A percentile compares a stretch with the other conserved stretches of the same genome.
Conservation (phyloP, 2,888 invertebrate genomes). For the Dynastes maya region DNA sequence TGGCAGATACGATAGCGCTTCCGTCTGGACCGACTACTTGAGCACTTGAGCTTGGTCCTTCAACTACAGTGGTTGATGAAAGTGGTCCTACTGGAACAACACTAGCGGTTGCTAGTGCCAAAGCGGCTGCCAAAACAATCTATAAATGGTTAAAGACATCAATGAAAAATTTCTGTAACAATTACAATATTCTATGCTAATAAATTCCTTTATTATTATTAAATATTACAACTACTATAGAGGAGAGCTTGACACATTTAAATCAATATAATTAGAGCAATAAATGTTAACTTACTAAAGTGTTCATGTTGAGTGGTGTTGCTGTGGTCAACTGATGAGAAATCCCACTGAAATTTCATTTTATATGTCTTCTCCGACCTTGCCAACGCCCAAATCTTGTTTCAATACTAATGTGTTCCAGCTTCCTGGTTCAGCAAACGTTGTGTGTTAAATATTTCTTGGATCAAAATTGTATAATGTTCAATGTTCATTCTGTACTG, state of each 20-base stretch:
- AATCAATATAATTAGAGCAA: conserved; percentile 4
- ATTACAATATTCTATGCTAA: too few species aligned
- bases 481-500: neutral
- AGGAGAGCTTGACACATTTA: too few species aligned
- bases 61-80: conserved; percentile 50
- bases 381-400: conserved; percentile 47
- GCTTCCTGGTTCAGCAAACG: conserved; percentile 35
- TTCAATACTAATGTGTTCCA: conserved; percentile 7
- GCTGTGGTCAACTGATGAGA: conserved; percentile 35
- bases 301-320: conserved; percentile 39
- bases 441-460: conserved; percentile 14
- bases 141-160: neutral
- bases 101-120: conserved; percentile 53
- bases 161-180: neutral
- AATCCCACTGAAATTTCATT: conserved; percentile 35
- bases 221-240: too few species aligned
- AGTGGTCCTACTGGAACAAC: conserved; percentile 51
- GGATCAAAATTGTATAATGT: conserved; percentile 1
- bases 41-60: conserved; percentile 55
- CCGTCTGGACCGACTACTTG: conserved; percentile 54
- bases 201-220: too few species aligned
- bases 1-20: conserved; percentile 52
- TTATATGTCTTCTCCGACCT: conserved; percentile 44
- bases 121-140: conserved; percentile 50
- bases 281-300: conserved; percentile 35